These are phyloP conservation scores for Thyatira batis DNA, from an alignment of 2,888 invertebrate genomes.

Conservation along the genomic window DNA sequence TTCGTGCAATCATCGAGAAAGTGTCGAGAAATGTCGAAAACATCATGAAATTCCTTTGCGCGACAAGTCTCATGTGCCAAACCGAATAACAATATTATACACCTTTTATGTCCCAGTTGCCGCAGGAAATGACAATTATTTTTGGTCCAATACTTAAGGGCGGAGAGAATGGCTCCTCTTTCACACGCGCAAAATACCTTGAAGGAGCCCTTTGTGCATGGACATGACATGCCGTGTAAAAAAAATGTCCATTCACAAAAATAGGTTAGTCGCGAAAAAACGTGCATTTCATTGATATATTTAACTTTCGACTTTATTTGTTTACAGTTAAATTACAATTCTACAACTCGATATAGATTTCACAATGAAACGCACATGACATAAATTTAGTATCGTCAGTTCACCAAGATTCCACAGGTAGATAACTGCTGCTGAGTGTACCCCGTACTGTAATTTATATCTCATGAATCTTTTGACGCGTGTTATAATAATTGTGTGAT, in stretches of 20 bases:
- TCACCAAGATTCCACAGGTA: neutral
- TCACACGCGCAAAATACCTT: slow-evolving; percentile 79
- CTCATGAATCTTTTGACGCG: neutral
- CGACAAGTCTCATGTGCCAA: slow-evolving; percentile 22
- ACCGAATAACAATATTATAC: slow-evolving; percentile 35
- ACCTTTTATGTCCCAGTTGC: slow-evolving; percentile 48
- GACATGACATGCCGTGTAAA: slow-evolving; percentile 57
- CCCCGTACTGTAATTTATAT: neutral
- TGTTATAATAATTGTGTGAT: neutral
- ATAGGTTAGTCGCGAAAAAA: slow-evolving; percentile 75
- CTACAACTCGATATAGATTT: neutral
- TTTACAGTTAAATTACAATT: slow-evolving; percentile 7
- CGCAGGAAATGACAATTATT: slow-evolving; percentile 83
- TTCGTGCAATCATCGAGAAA: slow-evolving; percentile 47
- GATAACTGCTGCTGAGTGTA: neutral
- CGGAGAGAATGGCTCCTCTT: slow-evolving; percentile 73
- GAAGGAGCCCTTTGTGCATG: slow-evolving; percentile 66
- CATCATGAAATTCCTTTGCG: slow-evolving; percentile 34
- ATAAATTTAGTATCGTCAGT: neutral
- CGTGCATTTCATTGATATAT: slow-evolving; percentile 20
- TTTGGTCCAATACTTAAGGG: slow-evolving; percentile 71
- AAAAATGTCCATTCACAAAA: slow-evolving; percentile 80
- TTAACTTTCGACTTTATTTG: slow-evolving; percentile 29
- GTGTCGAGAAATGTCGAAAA: slow-evolving; percentile 45
- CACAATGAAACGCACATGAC: neutral